Evolutionary conservation across 30 jellyfish, hydroid and myxozoan genomes (phyloP), one percentile per base, ranked within the genome.

Genomic region (Catostylus mosaicus): DNA sequence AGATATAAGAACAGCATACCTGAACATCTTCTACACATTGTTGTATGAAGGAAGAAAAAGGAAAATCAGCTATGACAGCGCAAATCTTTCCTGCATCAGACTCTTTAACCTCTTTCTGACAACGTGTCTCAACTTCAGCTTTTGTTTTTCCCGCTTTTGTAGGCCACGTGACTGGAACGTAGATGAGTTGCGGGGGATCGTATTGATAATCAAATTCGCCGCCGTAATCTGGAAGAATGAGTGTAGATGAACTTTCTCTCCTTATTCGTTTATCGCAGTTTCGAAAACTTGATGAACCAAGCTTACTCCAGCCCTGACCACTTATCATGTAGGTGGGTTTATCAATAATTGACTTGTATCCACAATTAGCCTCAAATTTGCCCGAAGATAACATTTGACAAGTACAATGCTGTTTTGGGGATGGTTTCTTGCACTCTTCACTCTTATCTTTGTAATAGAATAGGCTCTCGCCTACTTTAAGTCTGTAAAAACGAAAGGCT

Each of bases 21-120:
- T 76, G 51, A 22, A 92, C 73, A 51, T 92, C 98, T 30, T 87
- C 88, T 6, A 92, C 86, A 61, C 98, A 92, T 77, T 85, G 96
- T 1, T 62, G 76, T 3, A 79, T 75, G 30, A 45, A 86, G 1
- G 81, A 80, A 22, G 35, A 5, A 20, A 82, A 38, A 0, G 63
- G 76, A 59, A 85, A 86, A 22, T 82, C 92, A 19, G 65, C 59
- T 6, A 90, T 79, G 6, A 38, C 23, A 22, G 65, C 67, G 64
- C 92, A 64, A 16, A 91, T 56, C 24, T 37, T 73, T 51, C 88
- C 92, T 26, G 95, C 89, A 2, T 79, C 85, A 3, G 98, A 92
- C 11, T 37, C 61, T 62, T 2, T 31, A 18, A 92, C 61, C 20
- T 54, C 78, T 14, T 80, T 38, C 23, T 30, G 51, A 65, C 98